Evolutionary conservation across 2,113 vertebrate genomes (phyloP), one percentile per base, ranked within the genome.

Genomic region (Climacteris rufus): DNA sequence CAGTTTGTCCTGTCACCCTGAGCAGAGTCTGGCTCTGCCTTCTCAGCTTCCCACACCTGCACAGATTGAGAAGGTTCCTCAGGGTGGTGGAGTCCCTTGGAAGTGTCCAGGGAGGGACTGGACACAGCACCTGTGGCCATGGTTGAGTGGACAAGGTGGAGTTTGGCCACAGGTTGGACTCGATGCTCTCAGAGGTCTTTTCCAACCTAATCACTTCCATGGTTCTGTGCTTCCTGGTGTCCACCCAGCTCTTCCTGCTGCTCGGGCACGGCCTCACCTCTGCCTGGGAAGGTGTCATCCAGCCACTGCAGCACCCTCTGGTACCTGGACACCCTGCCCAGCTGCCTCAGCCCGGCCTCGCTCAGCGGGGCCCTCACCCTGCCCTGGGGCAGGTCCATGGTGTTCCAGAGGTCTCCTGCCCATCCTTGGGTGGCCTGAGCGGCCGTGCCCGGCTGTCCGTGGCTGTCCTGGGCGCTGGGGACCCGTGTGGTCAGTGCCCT

Each of bases 331-430:
- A 75, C 3, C 1, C 11, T 21, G 23, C 69, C 87, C 28, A 82
- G 87, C 77, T 82, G 60, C 60, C 53, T 7, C 4, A 89, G 77
- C 13, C 33, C 7, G 1, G 33, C 77, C 69, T 74, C 60, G 10
- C 15, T 89, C 8, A 45, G 69, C 77, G 23, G 16, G 7, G 15
- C 28, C 18, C 37, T n/a, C 4, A 6, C 19, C 15, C 10, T 35
- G 70, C 0, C 0, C 9, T 1, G 31, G 17, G 8, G 0, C 1
- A 13, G 22, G 33, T 53, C 69, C 11, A 4, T 0, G 28, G 33
- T 0, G 11, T 27, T 16, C 35, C 35, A 20, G 1, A 49, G 49
- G 0, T 20, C 4, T 54, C 11, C 37, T 1, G 12, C 8, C 23
- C 1, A 35, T 22, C 45, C 10, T 63, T 1, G 31, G 0, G 4